phyloP scores from a whole-genome alignment of 2,888 invertebrate genomes.

The Drosophila suboccidentalis region DNA sequence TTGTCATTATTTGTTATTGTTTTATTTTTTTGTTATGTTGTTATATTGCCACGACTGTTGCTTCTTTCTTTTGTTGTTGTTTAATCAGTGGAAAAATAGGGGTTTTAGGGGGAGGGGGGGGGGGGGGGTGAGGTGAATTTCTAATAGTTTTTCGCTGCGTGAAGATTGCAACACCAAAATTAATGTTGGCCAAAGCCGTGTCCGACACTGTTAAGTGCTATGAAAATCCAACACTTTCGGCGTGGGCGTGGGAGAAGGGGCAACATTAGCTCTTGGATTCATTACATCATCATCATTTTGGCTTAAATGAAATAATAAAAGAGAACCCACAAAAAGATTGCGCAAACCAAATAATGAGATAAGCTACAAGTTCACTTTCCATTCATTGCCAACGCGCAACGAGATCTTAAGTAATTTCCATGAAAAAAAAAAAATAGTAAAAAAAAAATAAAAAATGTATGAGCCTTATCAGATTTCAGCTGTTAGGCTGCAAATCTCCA shows the following conservation, averaged over 20 bases:
- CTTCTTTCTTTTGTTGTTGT: constrained; percentile 7
- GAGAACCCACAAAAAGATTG: constrained; percentile 10
- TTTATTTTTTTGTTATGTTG: not conserved
- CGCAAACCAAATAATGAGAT: constrained; percentile 13
- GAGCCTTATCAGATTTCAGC: too few species aligned
- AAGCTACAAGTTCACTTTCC: constrained; percentile 19
- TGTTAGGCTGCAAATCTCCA: too few species aligned
- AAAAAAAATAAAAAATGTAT: too few species aligned
- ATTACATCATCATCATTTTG: constrained; percentile 16
- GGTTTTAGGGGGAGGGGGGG: too few species aligned
- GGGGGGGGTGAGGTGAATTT: not conserved
- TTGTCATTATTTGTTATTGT: constrained; percentile 43
- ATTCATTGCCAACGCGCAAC: not conserved
- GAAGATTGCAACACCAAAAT: constrained; percentile 23
- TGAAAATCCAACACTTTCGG: constrained; percentile 21
- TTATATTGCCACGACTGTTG: not conserved
- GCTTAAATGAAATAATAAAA: not conserved
- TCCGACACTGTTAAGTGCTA: constrained; percentile 27
- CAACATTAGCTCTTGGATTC: not conserved
- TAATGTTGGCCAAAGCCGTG: constrained; percentile 17
- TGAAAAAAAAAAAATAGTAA: not conserved
- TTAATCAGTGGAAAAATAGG: not conserved
- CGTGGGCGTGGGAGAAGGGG: constrained; percentile 26
- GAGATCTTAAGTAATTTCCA: not conserved
- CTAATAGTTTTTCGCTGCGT: constrained; percentile 43